These are phyloP conservation scores for Dioctria linearis DNA, from an alignment of 2,888 invertebrate species.

Conservation along the genomic window DNA sequence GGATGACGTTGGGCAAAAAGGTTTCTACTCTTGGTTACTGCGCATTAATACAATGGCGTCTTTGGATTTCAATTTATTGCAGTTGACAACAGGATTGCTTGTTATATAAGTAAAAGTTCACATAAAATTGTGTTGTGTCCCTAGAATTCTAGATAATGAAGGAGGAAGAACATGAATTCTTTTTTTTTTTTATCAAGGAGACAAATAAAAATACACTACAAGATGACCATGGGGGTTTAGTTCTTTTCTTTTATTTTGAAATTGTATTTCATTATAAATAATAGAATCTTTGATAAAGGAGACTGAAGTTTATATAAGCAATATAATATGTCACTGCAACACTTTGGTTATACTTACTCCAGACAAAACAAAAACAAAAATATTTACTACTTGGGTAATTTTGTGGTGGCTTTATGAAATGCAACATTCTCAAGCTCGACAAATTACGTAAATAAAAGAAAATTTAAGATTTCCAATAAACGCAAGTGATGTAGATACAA, in stretches of 20 bases:
- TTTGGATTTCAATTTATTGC: conserved; percentile 34
- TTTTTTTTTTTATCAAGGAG: too few relatives aligned
- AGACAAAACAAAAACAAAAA: too few relatives aligned
- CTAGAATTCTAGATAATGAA: too few relatives aligned
- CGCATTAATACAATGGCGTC: conserved; percentile 43
- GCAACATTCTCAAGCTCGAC: too few relatives aligned
- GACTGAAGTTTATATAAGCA: not conserved
- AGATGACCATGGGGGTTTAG: not conserved
- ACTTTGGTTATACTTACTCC: too few relatives aligned
- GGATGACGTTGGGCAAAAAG: conserved; percentile 14
- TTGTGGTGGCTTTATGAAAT: too few relatives aligned
- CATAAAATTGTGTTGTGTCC: too few relatives aligned
- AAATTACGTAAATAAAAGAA: too few relatives aligned
- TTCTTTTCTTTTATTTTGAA: not conserved
- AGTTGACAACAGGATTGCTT: not conserved
- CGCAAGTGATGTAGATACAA: not conserved
- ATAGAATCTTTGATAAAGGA: not conserved
- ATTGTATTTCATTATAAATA: conserved; percentile 1
- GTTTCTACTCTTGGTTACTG: conserved; percentile 33
- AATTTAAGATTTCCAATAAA: not conserved
- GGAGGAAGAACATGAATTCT: too few relatives aligned
- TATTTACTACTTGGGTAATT: too few relatives aligned
- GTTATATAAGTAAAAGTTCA: too few relatives aligned
- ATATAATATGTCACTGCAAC: too few relatives aligned
- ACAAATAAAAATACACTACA: not conserved